These are phyloP conservation scores for Pelecanus crispus DNA, from an alignment of 2,113 vertebrate species.

Conservation along the genomic window DNA sequence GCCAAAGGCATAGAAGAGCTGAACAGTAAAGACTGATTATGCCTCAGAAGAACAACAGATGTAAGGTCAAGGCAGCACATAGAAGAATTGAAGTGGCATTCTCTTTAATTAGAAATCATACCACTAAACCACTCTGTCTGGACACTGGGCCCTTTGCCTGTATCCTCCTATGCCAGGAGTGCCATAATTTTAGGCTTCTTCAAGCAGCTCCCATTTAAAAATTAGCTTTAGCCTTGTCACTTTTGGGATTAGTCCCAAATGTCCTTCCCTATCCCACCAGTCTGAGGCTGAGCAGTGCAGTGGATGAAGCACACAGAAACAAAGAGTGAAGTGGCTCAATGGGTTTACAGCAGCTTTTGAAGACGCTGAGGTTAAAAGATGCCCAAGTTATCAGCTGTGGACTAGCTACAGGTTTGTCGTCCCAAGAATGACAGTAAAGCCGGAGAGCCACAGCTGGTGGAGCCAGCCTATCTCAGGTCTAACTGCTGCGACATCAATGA, in stretches of 20 bases:
- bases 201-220: neutral
- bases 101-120: neutral
- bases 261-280: neutral
- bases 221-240: neutral
- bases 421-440: neutral
- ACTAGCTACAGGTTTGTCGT: neutral
- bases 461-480: neutral
- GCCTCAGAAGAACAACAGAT: neutral
- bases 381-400: neutral
- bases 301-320: neutral
- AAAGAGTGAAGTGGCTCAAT: neutral
- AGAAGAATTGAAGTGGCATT: neutral
- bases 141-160: neutral
- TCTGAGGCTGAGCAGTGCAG: neutral
- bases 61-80: neutral
- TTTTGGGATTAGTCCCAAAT: neutral
- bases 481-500: rapidly evolving
- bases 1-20: neutral
- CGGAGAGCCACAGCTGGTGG: neutral
- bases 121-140: neutral
- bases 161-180: neutral
- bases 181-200: neutral
- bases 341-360: neutral
- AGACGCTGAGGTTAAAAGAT: neutral
- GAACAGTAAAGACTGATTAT: neutral